phyloP scores from a whole-genome alignment of 2,797 vertebrate species.

The Myoxocephalus aenaeus region DNA sequence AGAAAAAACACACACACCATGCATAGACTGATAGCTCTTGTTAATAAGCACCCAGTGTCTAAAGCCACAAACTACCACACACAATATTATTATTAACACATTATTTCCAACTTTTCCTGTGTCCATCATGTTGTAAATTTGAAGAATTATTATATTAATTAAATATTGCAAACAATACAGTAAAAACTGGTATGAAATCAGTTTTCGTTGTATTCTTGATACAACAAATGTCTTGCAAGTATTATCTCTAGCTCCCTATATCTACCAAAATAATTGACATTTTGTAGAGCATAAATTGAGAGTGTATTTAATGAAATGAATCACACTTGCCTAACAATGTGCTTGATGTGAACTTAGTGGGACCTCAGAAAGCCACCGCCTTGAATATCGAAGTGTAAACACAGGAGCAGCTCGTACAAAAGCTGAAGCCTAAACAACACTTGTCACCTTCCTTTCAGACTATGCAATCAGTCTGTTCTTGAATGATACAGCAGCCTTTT shows the following conservation, averaged over 20 bases:
- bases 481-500: conserved; percentile 66
- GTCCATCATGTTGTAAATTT: background rate
- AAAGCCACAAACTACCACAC: background rate
- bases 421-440: conserved; percentile 58
- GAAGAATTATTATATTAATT: no score
- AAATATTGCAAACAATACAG: background rate
- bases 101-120: conserved; percentile 7
- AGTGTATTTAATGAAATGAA: conserved; percentile 16
- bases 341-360: conserved; percentile 46
- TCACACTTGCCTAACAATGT: conserved; percentile 44
- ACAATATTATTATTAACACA: background rate
- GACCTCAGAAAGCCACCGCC: conserved; percentile 41
- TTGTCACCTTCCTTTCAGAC: conserved; percentile 63
- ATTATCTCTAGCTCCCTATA: conserved; percentile 1
- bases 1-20: conserved; percentile 27
- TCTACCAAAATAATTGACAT: conserved; percentile 8
- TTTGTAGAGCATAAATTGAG: conserved; percentile 5
- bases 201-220: background rate
- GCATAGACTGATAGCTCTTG: conserved; percentile 4
- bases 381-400: conserved; percentile 63
- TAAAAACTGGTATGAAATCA: background rate
- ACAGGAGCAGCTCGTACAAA: conserved; percentile 52
- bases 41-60: conserved; percentile 10
- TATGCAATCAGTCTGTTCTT: conserved; percentile 58
- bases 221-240: background rate